Evolutionary conservation across 2,113 vertebrate genomes (phyloP).

Genomic region (Tonatia bakeri): DNA sequence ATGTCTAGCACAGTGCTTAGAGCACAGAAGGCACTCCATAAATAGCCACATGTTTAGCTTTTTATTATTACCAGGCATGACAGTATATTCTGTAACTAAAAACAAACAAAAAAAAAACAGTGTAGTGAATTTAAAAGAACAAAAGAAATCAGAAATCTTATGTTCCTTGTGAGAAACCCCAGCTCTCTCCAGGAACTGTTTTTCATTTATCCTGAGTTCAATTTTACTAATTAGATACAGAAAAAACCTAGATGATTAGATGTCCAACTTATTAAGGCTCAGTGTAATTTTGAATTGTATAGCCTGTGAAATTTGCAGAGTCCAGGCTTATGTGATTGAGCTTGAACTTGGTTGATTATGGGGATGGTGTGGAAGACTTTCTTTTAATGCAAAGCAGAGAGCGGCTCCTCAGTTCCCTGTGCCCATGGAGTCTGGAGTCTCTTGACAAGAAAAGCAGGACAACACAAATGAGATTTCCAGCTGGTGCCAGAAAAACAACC

Average conservation of each 20-base stretch:
- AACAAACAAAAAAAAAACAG: not conserved
- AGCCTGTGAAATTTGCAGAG: not conserved
- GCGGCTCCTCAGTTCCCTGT: not conserved
- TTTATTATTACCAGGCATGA: not conserved
- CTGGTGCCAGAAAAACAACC: not conserved
- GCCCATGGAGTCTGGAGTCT: not conserved
- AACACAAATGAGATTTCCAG: not conserved
- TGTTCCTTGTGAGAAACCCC: not conserved
- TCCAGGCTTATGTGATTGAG: not conserved
- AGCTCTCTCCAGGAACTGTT: not conserved
- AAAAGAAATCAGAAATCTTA: not conserved
- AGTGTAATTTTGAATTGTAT: not conserved
- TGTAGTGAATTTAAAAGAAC: not conserved
- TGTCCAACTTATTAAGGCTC: not conserved
- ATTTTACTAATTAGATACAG: not conserved
- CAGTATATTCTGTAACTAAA: not conserved
- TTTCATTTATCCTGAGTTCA: constrained; percentile 6
- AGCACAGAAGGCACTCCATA: not conserved
- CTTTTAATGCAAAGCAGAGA: not conserved
- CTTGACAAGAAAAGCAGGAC: not conserved
- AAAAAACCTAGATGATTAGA: not conserved
- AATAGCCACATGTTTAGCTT: not conserved
- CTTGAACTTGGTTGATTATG: not conserved
- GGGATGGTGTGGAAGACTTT: not conserved
- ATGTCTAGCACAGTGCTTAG: not conserved